Evolutionary conservation across 2,113 vertebrate species (phyloP).

Genomic region (Cromileptes altivelis): DNA sequence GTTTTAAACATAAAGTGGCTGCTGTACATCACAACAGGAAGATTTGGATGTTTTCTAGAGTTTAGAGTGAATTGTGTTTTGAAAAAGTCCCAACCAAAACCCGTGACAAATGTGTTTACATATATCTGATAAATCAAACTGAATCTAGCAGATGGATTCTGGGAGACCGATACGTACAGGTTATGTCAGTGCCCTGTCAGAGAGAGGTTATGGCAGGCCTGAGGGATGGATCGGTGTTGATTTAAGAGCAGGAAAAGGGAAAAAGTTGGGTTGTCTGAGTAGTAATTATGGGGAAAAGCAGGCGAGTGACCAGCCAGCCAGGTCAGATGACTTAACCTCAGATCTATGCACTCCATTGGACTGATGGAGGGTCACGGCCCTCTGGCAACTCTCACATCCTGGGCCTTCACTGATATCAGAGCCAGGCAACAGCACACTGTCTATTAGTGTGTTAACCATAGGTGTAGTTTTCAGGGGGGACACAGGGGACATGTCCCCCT

Average conservation of each 20-base stretch:
- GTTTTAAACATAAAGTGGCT: slow-evolving; percentile 34
- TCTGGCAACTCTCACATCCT: slow-evolving; percentile 61
- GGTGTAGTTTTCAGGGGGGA: no score
- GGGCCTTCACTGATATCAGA: slow-evolving; percentile 46
- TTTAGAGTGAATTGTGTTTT: not conserved
- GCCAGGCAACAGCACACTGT: slow-evolving; percentile 18
- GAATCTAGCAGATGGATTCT: slow-evolving; percentile 46
- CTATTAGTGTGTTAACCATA: not conserved
- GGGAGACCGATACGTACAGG: slow-evolving; percentile 28
- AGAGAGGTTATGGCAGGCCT: slow-evolving; percentile 39
- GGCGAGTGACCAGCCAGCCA: slow-evolving; percentile 53
- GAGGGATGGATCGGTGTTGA: slow-evolving; percentile 66
- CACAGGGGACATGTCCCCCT: no score
- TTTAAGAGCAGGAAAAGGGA: slow-evolving; percentile 59
- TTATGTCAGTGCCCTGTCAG: slow-evolving; percentile 34
- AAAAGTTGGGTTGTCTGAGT: slow-evolving; percentile 77
- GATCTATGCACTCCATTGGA: slow-evolving; percentile 85
- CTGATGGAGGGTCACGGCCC: slow-evolving; percentile 76
- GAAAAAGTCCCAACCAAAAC: not conserved
- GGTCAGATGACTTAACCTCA: slow-evolving; percentile 87
- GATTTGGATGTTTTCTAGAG: not conserved
- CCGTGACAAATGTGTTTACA: slow-evolving; percentile 23
- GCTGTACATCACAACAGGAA: not conserved
- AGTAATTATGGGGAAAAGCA: slow-evolving; percentile 82
- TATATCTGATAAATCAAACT: slow-evolving; percentile 52